Evolutionary conservation across 2,113 vertebrate genomes (phyloP).

Genomic region (Oryzias curvinotus): DNA sequence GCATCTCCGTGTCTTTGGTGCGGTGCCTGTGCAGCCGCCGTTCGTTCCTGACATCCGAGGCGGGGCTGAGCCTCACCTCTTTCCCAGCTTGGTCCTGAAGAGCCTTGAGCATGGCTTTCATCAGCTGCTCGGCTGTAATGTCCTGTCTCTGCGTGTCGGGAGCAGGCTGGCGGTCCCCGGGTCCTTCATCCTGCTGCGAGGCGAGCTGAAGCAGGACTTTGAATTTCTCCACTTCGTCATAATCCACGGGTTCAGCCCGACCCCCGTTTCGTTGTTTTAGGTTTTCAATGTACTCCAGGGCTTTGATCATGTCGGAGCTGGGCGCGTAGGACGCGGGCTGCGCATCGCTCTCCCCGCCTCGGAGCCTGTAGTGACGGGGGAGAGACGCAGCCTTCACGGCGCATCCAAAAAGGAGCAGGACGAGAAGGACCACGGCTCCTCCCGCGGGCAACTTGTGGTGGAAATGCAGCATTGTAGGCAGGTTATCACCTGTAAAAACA

Average conservation of each 20-base stretch:
- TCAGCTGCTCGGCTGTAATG: constrained; percentile 85
- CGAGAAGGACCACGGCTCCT: constrained; percentile 78
- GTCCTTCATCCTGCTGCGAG: constrained; percentile 80
- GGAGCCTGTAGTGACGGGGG: constrained; percentile 86
- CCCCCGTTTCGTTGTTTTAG: constrained; percentile 88
- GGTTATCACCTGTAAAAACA: constrained; percentile 76
- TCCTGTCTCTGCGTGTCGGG: constrained; percentile 78
- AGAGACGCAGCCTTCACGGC: constrained; percentile 84
- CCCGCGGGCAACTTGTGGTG: constrained; percentile 78
- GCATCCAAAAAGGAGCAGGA: constrained; percentile 78
- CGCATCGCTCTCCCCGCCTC: constrained; percentile 84
- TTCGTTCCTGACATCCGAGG: constrained; percentile 73
- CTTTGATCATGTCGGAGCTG: constrained; percentile 93
- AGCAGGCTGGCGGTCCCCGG: constrained; percentile 65
- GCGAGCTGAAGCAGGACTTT: constrained; percentile 83
- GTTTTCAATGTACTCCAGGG: constrained; percentile 95
- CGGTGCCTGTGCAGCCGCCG: constrained; percentile 73
- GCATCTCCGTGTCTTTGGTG: constrained; percentile 72
- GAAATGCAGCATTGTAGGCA: constrained; percentile 83
- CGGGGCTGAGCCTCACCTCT: constrained; percentile 67
- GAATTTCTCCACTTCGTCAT: constrained; percentile 79
- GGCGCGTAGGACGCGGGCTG: constrained; percentile 81
- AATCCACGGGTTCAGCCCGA: constrained; percentile 80
- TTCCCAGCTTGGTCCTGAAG: constrained; percentile 84
- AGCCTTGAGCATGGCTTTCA: constrained; percentile 85